phyloP scores from a whole-genome alignment of 1,140 invertebrate species.

The Ridgeia piscesae region DNA sequence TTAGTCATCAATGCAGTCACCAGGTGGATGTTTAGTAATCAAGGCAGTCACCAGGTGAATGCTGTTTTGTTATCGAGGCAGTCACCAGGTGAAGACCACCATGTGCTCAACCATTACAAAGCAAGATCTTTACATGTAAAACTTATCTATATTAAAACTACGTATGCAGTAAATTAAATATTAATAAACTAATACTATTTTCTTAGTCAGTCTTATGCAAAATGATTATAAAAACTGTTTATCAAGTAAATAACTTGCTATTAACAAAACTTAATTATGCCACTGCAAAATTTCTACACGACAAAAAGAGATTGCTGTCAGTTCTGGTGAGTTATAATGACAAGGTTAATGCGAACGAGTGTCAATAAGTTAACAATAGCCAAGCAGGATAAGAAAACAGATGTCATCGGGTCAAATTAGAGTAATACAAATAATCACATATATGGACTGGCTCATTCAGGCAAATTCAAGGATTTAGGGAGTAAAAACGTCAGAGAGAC shows the following conservation, averaged over 20 bases:
- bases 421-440: not conserved
- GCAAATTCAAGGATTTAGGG: not conserved
- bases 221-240: not conserved
- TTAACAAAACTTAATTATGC: not conserved
- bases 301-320: not conserved
- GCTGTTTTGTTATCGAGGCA: no score
- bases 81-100: no score
- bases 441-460: not conserved
- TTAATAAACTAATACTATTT: constrained; percentile 3
- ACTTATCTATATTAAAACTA: not conserved
- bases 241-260: not conserved
- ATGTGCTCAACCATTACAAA: no score
- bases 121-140: no score
- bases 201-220: not conserved
- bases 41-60: not conserved
- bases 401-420: not conserved
- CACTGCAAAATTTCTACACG: not conserved
- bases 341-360: not conserved
- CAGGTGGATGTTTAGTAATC: not conserved
- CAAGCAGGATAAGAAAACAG: not conserved
- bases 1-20: not conserved
- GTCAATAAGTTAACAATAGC: not conserved
- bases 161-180: not conserved
- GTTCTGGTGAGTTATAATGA: not conserved
- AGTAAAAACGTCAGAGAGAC: not conserved